Base-by-base conservation (phyloP, 2,888 invertebrate genomes). In the Stictocephala bisonia region DNA sequence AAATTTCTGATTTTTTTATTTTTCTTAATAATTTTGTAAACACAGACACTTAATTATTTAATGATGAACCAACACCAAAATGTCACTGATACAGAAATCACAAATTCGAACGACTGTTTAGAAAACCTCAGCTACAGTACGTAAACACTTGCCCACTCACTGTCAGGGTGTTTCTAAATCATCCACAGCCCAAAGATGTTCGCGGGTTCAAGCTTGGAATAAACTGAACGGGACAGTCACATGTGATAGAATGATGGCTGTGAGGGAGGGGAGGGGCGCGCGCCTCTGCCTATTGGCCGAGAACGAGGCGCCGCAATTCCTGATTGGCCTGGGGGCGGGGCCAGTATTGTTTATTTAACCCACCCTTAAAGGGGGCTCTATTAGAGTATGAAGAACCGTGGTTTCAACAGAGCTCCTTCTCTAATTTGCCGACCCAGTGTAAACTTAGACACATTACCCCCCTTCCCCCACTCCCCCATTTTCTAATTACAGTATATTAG, bases 301-400 rank as follows among this genome's bases (percentile, higher is more conserved):
- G 44, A 26, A 51, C 48, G 13, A 29, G 29, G 41, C 73, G 41
- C 15, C 64, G 71, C 67, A 71, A 41, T n/a, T 60, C 64, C 35
- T 64, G 29, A 60, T 50, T 72, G 73, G 69, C 50, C 72, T 60
- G 69, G 24, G 66, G 75, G 77, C 74, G 77, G 18, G 70, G 66
- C 72, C 72, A n/a, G 50, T 27, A 48, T 73, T 69, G 72, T 72
- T 70, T 69, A 50, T 71, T 67, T 72, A 26, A 27, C 68, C 66
- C 35, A 35, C 50, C 18, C 67, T 53, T 48, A 71, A 58, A 71
- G 58, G 70, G n/a, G 70, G 70, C 58, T 71, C 70, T 71, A 71
- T 71, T 58, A 58, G 70, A 44, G 70, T 71, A 64, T 64, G 64
- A 64, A 64, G 64, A 64, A 64, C 64, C 44, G 64, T 26, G 64